Conservation (phyloP, 2,797 vertebrate genomes). For the Enoplosus armatus region DNA sequence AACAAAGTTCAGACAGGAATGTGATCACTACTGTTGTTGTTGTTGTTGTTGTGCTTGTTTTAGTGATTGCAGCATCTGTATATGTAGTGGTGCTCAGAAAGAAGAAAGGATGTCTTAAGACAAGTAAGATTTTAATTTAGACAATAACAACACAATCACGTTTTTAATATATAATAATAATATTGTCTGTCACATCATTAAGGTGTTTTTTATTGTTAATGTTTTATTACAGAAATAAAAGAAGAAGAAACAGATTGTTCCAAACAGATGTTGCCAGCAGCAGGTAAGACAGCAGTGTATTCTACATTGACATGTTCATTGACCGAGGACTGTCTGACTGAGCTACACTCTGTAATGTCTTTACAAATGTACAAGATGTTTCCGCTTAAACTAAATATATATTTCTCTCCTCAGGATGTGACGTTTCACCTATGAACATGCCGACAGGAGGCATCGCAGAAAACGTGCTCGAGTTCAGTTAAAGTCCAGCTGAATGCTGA, state of each 20-base stretch:
- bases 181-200: neutral
- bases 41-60: accelerated
- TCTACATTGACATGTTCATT: no score
- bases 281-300: no score
- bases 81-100: accelerated
- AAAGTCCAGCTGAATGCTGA: neutral
- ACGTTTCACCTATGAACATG: neutral
- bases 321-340: no score
- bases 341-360: no score
- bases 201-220: neutral
- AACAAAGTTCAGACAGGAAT: neutral
- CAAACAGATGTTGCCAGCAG: no score
- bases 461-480: neutral
- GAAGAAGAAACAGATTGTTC: no score
- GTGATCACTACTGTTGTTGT: no score
- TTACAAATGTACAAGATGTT: no score
- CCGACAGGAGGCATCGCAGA: no score
- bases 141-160: neutral
- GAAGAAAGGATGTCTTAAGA: neutral
- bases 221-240: neutral
- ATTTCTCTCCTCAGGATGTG: neutral
- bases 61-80: neutral
- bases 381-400: neutral
- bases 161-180: neutral
- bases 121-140: neutral